Percentiles rank a stretch among this genome's conserved stretches.
Evolutionary conservation across 2,888 invertebrate species (phyloP).

Genomic region (Pheosia gnoma): DNA sequence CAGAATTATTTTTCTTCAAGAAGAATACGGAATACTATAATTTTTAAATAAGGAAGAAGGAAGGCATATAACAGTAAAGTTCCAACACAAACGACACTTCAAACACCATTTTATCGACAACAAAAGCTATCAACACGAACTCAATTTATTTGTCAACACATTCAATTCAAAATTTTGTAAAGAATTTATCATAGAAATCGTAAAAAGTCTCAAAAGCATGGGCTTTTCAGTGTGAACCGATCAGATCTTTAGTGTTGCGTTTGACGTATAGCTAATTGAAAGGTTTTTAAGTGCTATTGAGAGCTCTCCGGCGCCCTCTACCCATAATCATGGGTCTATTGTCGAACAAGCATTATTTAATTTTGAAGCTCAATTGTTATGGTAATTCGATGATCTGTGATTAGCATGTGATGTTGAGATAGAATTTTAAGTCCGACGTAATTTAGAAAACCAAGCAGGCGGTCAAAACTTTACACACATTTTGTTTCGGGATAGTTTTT

Average conservation of each 20-base stretch:
- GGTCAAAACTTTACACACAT: no score
- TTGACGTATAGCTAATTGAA: conserved; percentile 71
- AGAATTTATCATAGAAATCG: conserved; percentile 9
- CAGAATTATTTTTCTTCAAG: no score
- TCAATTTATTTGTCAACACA: conserved; percentile 7
- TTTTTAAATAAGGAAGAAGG: neutral
- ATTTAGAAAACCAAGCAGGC: no score
- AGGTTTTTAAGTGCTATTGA: conserved; percentile 57
- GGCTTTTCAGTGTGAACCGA: conserved; percentile 2
- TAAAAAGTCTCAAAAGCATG: conserved; percentile 21
- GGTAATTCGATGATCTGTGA: conserved; percentile 27
- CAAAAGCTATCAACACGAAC: conserved; percentile 21
- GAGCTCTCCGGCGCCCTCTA: conserved; percentile 21
- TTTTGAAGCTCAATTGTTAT: conserved; percentile 47
- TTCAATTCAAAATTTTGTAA: conserved; percentile 34
- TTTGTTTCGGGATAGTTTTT: no score
- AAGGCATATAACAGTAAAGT: neutral
- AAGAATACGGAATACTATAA: neutral
- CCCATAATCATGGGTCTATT: conserved; percentile 48
- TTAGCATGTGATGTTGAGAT: conserved; percentile 9
- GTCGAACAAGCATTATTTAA: conserved; percentile 48
- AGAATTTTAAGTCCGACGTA: neutral
- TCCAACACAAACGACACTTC: neutral
- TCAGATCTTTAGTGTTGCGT: conserved; percentile 45
- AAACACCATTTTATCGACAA: neutral